Percentiles rank a stretch among this genome's conserved stretches.
Conservation (phyloP, 2,888 invertebrate species). For the Watsonalla binaria region DNA sequence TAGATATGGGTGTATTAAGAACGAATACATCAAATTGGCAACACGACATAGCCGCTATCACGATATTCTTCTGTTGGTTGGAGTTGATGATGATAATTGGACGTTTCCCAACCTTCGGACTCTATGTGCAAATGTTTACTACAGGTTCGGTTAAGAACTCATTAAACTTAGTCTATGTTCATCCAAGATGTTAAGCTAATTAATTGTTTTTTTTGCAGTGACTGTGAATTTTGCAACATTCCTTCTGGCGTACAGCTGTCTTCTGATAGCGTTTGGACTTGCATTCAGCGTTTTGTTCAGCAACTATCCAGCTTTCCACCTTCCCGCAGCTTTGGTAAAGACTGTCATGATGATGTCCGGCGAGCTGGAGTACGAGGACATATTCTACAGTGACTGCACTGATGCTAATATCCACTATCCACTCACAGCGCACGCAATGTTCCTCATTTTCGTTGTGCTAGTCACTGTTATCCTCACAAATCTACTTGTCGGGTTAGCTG, state of each 20-base stretch:
- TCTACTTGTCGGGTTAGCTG: constrained; percentile 89
- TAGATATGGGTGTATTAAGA: constrained; percentile 42
- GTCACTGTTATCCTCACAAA: constrained; percentile 91
- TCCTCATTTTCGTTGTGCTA: constrained; percentile 86
- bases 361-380: constrained; percentile 90
- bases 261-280: constrained; percentile 88
- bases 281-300: constrained; percentile 90
- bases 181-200: constrained; percentile 3
- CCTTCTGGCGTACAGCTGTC: constrained; percentile 87
- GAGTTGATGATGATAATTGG: constrained; percentile 92
- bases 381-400: constrained; percentile 81
- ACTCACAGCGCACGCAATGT: constrained; percentile 86
- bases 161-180: background rate
- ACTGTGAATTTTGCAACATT: constrained; percentile 91
- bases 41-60: constrained; percentile 88
- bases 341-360: constrained; percentile 94
- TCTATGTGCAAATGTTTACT: constrained; percentile 93
- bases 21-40: constrained; percentile 81
- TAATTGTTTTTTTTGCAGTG: constrained; percentile 65
- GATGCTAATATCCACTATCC: constrained; percentile 80
- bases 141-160: constrained; percentile 65
- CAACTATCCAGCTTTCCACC: constrained; percentile 85
- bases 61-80: constrained; percentile 89
- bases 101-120: constrained; percentile 90
- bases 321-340: constrained; percentile 83